phyloP scores from a whole-genome alignment of 2,888 invertebrate species.

The Orthosia cruda region DNA sequence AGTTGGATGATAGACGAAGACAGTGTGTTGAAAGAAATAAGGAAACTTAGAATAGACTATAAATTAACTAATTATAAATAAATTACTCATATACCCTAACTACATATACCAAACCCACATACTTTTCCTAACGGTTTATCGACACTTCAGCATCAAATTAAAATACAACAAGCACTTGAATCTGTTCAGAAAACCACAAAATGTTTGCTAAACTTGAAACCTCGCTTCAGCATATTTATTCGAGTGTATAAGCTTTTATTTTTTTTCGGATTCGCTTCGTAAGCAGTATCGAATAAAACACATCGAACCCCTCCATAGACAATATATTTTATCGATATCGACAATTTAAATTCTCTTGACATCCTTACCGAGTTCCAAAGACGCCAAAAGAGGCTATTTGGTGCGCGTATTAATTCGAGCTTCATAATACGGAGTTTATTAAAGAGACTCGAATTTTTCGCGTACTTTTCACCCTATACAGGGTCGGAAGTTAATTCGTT shows the following conservation, averaged over 20 bases:
- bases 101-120: no score
- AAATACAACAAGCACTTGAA: constrained; percentile 19
- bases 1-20: no score
- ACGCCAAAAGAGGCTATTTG: constrained; percentile 69
- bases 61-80: no score
- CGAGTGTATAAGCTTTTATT: constrained; percentile 12
- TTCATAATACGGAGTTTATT: constrained; percentile 83
- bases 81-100: no score
- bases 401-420: constrained; percentile 80
- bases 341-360: constrained; percentile 51
- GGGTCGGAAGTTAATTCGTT: constrained; percentile 76
- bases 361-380: constrained; percentile 65
- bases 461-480: constrained; percentile 73
- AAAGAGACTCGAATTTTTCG: constrained; percentile 82
- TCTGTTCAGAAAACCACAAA: constrained; percentile 17
- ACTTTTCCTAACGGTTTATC: constrained; percentile 11
- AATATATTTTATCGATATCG: constrained; percentile 60
- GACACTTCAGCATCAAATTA: constrained; percentile 17
- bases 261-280: neutral
- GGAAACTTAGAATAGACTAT: no score
- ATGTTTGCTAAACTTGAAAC: constrained; percentile 27
- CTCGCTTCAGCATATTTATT: constrained; percentile 22
- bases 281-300: constrained; percentile 1
- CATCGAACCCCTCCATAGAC: neutral
- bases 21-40: no score